These are phyloP conservation scores for Drosophila baimaii DNA, from an alignment of 1,140 invertebrate genomes.

Conservation along the genomic window DNA sequence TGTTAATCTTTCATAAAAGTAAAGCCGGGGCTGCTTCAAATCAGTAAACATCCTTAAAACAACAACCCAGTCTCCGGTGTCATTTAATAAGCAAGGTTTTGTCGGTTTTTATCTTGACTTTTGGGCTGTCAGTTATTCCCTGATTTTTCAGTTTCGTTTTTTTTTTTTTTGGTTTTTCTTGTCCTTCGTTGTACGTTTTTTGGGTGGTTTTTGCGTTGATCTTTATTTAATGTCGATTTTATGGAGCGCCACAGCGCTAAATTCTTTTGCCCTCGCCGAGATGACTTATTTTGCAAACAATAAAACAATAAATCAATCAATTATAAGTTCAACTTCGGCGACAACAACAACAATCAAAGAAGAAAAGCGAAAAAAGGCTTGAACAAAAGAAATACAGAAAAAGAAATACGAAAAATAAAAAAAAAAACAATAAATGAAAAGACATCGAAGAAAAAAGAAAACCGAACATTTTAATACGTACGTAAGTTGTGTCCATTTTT, in stretches of 20 bases:
- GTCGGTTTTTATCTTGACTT: not conserved
- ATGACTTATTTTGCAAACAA: conserved; percentile 81
- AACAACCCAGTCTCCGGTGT: not conserved
- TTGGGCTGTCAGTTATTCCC: not conserved
- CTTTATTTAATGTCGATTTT: conserved; percentile 43
- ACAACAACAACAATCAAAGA: conserved; percentile 37
- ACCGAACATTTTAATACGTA: conserved; percentile 38
- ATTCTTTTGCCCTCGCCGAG: conserved; percentile 32
- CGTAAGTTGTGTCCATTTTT: conserved; percentile 47
- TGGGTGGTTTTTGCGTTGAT: conserved; percentile 37
- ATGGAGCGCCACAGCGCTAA: conserved; percentile 53
- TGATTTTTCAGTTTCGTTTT: not conserved
- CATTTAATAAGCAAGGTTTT: conserved; percentile 20
- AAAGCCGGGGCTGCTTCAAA: not conserved
- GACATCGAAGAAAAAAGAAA: conserved; percentile 8
- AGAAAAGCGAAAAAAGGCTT: not conserved
- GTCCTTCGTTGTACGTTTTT: conserved; percentile 15
- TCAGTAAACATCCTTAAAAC: not conserved
- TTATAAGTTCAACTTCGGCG: conserved; percentile 72
- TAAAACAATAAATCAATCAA: conserved; percentile 83
- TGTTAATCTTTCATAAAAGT: too few relatives aligned
- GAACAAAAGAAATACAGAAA: conserved; percentile 14
- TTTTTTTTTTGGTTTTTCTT: not conserved
- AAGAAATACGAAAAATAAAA: too few relatives aligned
- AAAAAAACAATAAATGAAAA: conserved; percentile 16